A percentile compares a stretch with the other conserved stretches of the same genome.
Conservation (phyloP, 2,888 invertebrate genomes). For the Brachypterus glaber region DNA sequence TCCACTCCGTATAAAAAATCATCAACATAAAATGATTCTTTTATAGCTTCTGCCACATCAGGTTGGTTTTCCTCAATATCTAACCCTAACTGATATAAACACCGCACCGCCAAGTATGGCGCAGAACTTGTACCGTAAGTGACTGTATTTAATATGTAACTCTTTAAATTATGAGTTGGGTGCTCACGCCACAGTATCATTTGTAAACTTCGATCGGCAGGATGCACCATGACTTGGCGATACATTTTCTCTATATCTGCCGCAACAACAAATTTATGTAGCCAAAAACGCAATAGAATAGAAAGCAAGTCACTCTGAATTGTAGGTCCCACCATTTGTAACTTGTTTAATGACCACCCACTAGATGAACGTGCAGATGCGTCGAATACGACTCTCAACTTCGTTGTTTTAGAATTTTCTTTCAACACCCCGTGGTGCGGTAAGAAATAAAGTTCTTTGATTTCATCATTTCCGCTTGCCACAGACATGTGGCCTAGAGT, state of each 20-base stretch:
- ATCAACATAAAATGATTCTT: constrained; percentile 9
- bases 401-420: constrained; percentile 7
- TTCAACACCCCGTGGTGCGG: constrained; percentile 14
- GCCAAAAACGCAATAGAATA: constrained; percentile 6
- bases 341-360: constrained; percentile 12
- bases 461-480: neutral
- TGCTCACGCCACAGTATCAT: constrained; percentile 12
- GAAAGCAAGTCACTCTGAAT: constrained; percentile 11
- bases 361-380: constrained; percentile 3
- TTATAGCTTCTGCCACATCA: constrained; percentile 1
- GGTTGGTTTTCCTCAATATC: constrained; percentile 3
- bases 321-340: constrained; percentile 10
- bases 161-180: neutral
- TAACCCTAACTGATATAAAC: constrained; percentile 6
- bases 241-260: constrained; percentile 12
- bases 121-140: constrained; percentile 8
- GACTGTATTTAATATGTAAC: constrained; percentile 5
- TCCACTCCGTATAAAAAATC: constrained; percentile 7
- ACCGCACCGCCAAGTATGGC: constrained; percentile 7
- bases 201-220: constrained; percentile 4
- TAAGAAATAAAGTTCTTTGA: constrained; percentile 3
- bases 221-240: constrained; percentile 6
- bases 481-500: constrained; percentile 4
- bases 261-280: constrained; percentile 10
- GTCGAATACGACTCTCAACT: constrained; percentile 11